Evolutionary conservation across 2,888 invertebrate species (phyloP), one percentile per base, ranked within the genome.

Genomic region (Sminthurinus aureus): DNA sequence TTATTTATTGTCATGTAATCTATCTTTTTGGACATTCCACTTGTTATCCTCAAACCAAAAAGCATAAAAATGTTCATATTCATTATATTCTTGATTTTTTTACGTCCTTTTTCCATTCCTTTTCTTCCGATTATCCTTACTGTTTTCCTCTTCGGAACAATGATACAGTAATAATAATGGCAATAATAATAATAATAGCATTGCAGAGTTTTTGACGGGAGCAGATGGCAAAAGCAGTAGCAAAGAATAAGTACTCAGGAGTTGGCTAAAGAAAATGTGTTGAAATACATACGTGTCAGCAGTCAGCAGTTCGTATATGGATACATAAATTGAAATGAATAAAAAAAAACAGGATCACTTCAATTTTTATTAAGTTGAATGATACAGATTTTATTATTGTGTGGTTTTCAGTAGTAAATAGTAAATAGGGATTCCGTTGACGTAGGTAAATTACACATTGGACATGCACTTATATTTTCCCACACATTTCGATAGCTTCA

Each of bases 371-470:
- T 2, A 58, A 58, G 58, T 58, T 18, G 18, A 58, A 58, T 58
- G 13, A 58, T 58, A 58, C 58, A 9, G 58, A 58, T 58, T 58
- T 58, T 58, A 58, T 58, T 13, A 58, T 58, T 58, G 58, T 58
- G 58, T 58, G 58, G 58, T 58, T 58, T 58, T 58, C 15, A 58
- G 58, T 58, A 58, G 58, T 58, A 58, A 58, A 58, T 58, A 58
- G 58, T 58, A 52, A 52, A 52, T 52, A 52, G 13, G 9, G 58
- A 58, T 76, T 76, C 18, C 76, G 18, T 76, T 76, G 76, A 76
- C 76, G 76, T 76, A 76, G 76, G 76, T 76, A 76, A 76, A 76
- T 51, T n/a, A 76, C 51, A 18, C 38, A 58, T 58, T 58, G 18
- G 15, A 18, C 58, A 58, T 15, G 13, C 18, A 58, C 58, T 15